Conservation (phyloP, 2,797 vertebrate genomes). For the Sphaeramia orbicularis region DNA sequence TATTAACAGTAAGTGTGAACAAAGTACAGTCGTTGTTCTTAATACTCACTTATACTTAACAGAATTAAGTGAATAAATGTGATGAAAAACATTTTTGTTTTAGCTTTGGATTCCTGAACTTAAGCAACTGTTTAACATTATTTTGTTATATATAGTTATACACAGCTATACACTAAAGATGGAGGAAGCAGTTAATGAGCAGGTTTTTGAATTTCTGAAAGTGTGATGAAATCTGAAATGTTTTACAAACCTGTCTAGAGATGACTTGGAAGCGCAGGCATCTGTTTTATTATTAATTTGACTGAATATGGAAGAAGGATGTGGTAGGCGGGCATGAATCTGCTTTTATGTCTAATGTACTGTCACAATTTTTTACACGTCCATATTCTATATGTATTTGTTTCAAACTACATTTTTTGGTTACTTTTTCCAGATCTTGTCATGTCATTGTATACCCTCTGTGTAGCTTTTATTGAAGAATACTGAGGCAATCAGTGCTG, state of each 20-base stretch:
- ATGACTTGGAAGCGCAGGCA: too few species aligned
- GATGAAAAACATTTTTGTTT: too few species aligned
- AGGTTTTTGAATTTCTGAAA: background rate
- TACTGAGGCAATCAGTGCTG: background rate
- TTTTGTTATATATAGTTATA: too few species aligned
- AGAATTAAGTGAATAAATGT: too few species aligned
- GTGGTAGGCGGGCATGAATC: background rate
- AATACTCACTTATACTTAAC: background rate
- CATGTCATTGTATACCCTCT: constrained; percentile 11
- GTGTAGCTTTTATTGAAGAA: background rate
- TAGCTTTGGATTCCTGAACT: too few species aligned
- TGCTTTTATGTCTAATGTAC: background rate
- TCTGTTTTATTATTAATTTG: background rate
- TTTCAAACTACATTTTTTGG: background rate
- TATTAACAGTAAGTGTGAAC: background rate
- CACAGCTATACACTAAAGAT: background rate
- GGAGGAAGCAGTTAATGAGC: too few species aligned
- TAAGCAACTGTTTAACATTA: too few species aligned
- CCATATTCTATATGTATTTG: background rate
- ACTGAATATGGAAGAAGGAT: background rate
- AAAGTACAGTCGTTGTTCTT: background rate
- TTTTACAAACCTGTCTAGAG: background rate
- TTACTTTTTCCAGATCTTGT: background rate
- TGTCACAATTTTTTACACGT: background rate
- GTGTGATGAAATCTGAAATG: background rate